Conservation (phyloP, 2,797 vertebrate species). For the Chelmon rostratus region DNA sequence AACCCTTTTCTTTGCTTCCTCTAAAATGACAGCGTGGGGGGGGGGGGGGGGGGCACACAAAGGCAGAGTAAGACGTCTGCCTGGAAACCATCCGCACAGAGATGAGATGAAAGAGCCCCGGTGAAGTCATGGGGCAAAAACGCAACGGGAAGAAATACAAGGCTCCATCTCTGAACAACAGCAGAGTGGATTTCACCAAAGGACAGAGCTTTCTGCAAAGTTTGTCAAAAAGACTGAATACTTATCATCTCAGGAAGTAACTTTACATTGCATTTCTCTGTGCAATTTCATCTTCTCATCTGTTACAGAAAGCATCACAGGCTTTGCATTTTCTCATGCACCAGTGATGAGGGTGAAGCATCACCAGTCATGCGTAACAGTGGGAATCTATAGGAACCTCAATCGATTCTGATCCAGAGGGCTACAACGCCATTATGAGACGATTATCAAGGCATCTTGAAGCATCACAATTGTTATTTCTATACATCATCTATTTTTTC, state of each 20-base stretch:
- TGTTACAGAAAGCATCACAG: not conserved
- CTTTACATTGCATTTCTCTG: not conserved
- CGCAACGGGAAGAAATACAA: conserved; percentile 48
- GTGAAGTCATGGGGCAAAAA: conserved; percentile 80
- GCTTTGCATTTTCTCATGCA: not conserved
- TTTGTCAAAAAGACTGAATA: not conserved
- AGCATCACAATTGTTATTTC: too few species aligned
- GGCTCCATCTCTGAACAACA: conserved; percentile 33
- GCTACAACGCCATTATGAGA: too few species aligned
- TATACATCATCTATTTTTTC: too few species aligned
- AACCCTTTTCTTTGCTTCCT: conserved; percentile 72
- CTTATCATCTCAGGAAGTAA: not conserved
- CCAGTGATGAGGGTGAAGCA: not conserved
- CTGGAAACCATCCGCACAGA: conserved; percentile 74
- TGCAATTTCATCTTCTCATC: not conserved
- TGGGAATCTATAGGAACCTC: too few species aligned
- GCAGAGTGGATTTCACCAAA: conserved; percentile 16
- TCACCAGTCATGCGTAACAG: not conserved
- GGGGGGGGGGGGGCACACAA: conserved; percentile 67
- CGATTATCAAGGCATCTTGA: too few species aligned
- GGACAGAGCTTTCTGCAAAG: not conserved
- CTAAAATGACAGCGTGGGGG: conserved; percentile 66
- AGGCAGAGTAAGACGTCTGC: conserved; percentile 70
- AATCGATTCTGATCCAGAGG: too few species aligned
- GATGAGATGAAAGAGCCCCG: conserved; percentile 78